phyloP scores from a whole-genome alignment of 2,888 invertebrate genomes.

The Perizoma affinitatum region DNA sequence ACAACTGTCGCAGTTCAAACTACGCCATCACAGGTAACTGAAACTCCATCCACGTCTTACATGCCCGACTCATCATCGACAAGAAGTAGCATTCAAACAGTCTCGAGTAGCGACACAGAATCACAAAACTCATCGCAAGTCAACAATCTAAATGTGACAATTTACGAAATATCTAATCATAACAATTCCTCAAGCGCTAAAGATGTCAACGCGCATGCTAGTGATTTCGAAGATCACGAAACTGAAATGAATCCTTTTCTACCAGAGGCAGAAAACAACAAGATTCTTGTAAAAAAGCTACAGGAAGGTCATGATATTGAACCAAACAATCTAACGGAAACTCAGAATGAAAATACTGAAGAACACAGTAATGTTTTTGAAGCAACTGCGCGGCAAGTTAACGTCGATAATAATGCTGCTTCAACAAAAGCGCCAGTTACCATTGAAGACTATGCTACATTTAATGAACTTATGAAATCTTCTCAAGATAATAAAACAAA shows the following conservation, averaged over 20 bases:
- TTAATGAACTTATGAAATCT: conserved; percentile 49
- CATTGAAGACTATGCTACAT: conserved; percentile 44
- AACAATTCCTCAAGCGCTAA: conserved; percentile 53
- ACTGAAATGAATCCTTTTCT: conserved; percentile 88
- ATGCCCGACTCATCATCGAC: conserved; percentile 12
- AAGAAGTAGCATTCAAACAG: conserved; percentile 20
- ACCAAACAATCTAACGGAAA: conserved; percentile 68
- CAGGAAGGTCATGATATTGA: conserved; percentile 82
- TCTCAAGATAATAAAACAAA: conserved; percentile 41
- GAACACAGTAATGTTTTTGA: conserved; percentile 54
- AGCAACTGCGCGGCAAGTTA: conserved; percentile 27
- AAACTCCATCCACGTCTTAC: conserved; percentile 1
- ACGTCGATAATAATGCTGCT: conserved; percentile 32
- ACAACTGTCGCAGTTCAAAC: conserved; percentile 29
- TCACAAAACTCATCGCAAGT: conserved; percentile 53
- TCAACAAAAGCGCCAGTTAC: conserved; percentile 32
- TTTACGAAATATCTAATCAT: conserved; percentile 73
- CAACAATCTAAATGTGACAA: conserved; percentile 72
- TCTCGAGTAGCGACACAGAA: conserved; percentile 31
- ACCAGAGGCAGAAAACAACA: conserved; percentile 86
- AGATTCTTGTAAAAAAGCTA: conserved; percentile 83
- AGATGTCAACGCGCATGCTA: conserved; percentile 53
- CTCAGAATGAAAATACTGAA: conserved; percentile 71
- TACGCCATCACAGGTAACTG: conserved; percentile 9
- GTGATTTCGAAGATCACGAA: conserved; percentile 72